Base-by-base conservation (phyloP, 2,113 vertebrate genomes). In the Chloroceryle aenea region DNA sequence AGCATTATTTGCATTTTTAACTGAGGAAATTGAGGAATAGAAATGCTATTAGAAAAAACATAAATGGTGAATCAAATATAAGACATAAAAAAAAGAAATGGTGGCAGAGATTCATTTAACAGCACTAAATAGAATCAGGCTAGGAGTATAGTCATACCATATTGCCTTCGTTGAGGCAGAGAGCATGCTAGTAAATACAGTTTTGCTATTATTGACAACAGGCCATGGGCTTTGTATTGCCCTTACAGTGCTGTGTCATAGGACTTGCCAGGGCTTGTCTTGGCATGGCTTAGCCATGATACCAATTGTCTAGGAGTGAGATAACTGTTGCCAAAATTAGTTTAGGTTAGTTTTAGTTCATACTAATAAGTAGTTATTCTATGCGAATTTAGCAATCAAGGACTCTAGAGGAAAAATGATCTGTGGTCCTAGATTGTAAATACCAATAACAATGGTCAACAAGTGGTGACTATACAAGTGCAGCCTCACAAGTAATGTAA, bases 1-100 rank as follows among this genome's bases (percentile, higher is more conserved):
- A 90, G 7, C 20, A 63, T 62, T 91, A 84, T 97, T 88, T 90
- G 52, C 61, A 92, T 90, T 95, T 89, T 78, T 92, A 84, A 78
- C 27, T 47, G 34, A 85, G 45, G 58, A 89, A 74, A 64, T 3
- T 81, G 42, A 78, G 67, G 52, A 71, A 63, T 5, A 83, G 18
- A 77, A 85, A 55, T 63, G 7, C 5, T 74, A 47, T 80, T 72
- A 81, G 23, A 59, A 21, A 50, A 93, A 88, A 71, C 6, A 42
- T 59, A 77, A 88, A 67, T 34, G 9, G 29, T n/a, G 17, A 87
- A 76, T 93, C 29, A 63, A 30, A 22, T 9, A 56, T 30, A 73
- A 69, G 11, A 50, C 34, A 52, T 43, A 45, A 77, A 89, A 86
- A 74, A 20, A 14, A 89, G 32, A 91, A 79, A 80, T 40, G 4